Conservation (phyloP, 2,797 vertebrate species). For the Phrynocephalus forsythii region DNA sequence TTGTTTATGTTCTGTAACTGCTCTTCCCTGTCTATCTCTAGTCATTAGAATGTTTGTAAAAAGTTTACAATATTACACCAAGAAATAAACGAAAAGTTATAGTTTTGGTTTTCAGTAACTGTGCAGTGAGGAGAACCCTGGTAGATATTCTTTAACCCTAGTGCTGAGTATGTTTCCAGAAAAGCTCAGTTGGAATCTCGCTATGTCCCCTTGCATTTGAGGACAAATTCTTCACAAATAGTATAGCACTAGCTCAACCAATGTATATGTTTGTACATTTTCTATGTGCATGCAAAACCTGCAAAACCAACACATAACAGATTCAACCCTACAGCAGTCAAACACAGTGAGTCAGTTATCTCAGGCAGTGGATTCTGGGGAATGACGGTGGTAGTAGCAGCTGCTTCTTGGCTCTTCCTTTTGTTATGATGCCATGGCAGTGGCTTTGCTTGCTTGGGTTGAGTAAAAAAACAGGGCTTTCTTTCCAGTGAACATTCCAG, state of each 20-base stretch:
- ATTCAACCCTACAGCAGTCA: background rate
- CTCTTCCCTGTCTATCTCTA: background rate
- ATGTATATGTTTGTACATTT: background rate
- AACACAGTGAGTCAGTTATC: background rate
- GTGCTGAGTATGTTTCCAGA: background rate
- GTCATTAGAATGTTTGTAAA: background rate
- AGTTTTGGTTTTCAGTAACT: background rate
- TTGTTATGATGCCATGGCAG: no score
- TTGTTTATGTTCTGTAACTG: background rate
- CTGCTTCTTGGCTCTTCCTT: no score
- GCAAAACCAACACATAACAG: background rate
- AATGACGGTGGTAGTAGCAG: no score
- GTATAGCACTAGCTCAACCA: background rate
- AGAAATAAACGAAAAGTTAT: background rate
- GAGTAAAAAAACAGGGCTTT: no score
- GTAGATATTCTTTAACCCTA: background rate
- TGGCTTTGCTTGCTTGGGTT: no score
- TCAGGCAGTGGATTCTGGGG: background rate
- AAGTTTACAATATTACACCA: background rate
- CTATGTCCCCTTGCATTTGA: background rate
- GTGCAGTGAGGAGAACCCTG: background rate
- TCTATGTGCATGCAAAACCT: background rate
- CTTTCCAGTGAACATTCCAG: no score
- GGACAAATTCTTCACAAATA: background rate
- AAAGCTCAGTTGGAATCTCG: background rate